Evolutionary conservation across 2,113 vertebrate species (phyloP), one percentile per base, ranked within the genome.

Genomic region (Pholis gunnellus): DNA sequence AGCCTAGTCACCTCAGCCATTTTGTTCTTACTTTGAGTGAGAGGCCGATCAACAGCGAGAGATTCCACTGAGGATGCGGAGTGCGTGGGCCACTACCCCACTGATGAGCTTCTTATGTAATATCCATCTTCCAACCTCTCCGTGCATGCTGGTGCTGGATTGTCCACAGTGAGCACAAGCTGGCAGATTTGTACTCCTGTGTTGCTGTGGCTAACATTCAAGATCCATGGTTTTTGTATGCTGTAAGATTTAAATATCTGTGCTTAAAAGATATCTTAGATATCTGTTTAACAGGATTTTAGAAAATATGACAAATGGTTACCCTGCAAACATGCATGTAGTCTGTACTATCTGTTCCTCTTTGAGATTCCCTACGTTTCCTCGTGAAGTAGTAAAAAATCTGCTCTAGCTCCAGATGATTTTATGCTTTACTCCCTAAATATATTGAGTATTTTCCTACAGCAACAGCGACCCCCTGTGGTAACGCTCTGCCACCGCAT

Each of bases 81-180:
- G 85, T 92, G 92, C 92, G 92, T 94, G 92, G 92, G 92, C 94
- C 88, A 89, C 87, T 89, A 90, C 90, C 92, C 90, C 89, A 92
- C 92, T 93, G 91, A 94, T 94, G 91, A 93, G 91, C 85, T 75
- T 84, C 88, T 94, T 94, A 94, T 94, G 92, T 90, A 93, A 94
- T 86, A 88, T 88, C 84, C 48, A 56, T 90, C 87, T 90, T 88
- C 72, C 88, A 84, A 34, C 75, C 85, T 88, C 84, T 83, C 88
- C 57, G 50, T 50, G 65, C 76, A 59, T 31, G 36, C 46, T 82
- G 85, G 40, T 88, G 72, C 46, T 82, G 84, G 81, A 83, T 79
- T 81, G 81, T 78, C 76, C 79, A 82, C 48, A 72, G 72, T 50
- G 79, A 82, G 75, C 52, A n/a, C 81, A 75, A 9, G 68, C 85